Base-by-base conservation (phyloP, 2,113 vertebrate species). In the Aegotheles bennettii region DNA sequence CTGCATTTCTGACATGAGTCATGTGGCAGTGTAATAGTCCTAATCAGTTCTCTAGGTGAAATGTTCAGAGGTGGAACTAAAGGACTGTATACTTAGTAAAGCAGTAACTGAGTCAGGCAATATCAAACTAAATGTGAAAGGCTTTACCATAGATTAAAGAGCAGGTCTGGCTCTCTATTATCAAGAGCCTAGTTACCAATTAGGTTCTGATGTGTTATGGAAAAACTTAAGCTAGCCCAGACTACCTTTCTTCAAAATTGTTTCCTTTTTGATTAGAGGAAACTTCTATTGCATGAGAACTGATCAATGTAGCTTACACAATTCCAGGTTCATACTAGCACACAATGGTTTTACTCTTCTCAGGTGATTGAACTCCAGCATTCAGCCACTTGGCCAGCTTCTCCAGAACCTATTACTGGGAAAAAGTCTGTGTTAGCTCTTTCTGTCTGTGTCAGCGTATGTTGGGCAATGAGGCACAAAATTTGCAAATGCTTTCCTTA, bases 381-480 rank as follows among this genome's bases (percentile, higher is more conserved):
- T 47, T 64, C 59, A 94, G 40, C 84, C 48, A 91, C 42, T 70
- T 90, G 40, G 43, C 16, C 69, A 93, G 12, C 67, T 94, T 95
- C 82, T 95, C 29, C 1, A 28, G 53, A 96, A 70, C 17, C 25
- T 63, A 40, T 93, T 91, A 89, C 31, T 56, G 15, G 36, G 42
- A 92, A 96, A 93, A 91, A 47, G 43, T 48, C 69, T 87, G 63
- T 74, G n/a, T 19, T 85, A 57, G 35, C 7, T 91, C 53, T 79
- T 95, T 96, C 84, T 45, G 11, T 91, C 42, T 85, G 48, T 51
- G 93, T 88, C 57, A 96, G 64, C 93, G 94, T 89, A 70, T 90
- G 38, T 45, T 92, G 65, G 57, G 45, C 80, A 97, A 74, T 74
- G 90, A 98, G 94, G 81, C 86, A 95, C 23, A 95, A 86, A 92